Conservation (phyloP, 1,140 invertebrate species). For the Rhopalosiphum padi region DNA sequence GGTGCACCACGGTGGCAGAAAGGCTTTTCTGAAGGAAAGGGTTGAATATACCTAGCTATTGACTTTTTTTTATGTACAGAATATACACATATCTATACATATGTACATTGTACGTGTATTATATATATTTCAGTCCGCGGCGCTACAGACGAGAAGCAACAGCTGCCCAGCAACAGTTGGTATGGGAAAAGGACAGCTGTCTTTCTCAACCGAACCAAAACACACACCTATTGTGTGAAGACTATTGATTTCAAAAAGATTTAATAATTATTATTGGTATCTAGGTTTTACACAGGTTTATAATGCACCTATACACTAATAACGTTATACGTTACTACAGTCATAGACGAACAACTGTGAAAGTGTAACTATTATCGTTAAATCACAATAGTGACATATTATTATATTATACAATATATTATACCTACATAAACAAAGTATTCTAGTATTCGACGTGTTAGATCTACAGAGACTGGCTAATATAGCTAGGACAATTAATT, state of each 20-base stretch:
- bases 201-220: constrained; percentile 48
- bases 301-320: not conserved
- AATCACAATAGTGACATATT: not conserved
- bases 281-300: not conserved
- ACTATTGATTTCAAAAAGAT: constrained; percentile 55
- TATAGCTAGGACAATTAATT: not conserved
- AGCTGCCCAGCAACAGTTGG: constrained; percentile 58
- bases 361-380: not conserved
- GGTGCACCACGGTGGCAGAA: constrained; percentile 26
- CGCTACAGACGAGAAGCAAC: constrained; percentile 51
- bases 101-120: not conserved
- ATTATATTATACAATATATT: not conserved
- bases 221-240: constrained; percentile 26
- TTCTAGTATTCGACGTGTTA: not conserved
- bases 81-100: not conserved
- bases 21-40: constrained; percentile 55
- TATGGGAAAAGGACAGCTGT: constrained; percentile 54
- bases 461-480: not conserved
- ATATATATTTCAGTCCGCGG: not conserved
- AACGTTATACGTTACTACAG: not conserved
- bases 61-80: constrained; percentile 43
- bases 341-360: not conserved
- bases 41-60: constrained; percentile 43
- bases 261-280: constrained; percentile 48
- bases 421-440: not conserved